Conservation (phyloP, 2,797 vertebrate genomes). For the Hippocampus kuda region DNA sequence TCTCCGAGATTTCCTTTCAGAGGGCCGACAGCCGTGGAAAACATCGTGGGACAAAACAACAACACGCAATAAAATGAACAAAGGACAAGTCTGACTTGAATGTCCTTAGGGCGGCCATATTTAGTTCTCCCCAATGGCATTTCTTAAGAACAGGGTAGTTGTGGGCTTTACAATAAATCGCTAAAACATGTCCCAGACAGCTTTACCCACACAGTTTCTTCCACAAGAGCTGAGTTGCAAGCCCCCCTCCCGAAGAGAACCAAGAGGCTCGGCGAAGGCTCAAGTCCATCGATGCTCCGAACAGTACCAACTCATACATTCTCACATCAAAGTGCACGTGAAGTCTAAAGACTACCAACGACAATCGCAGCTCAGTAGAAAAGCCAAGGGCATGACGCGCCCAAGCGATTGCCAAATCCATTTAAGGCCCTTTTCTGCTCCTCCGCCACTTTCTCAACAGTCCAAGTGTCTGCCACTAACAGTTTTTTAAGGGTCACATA, state of each 20-base stretch:
- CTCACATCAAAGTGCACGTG: constrained; percentile 70
- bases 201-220: constrained; percentile 61
- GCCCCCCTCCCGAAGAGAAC: not conserved
- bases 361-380: constrained; percentile 70
- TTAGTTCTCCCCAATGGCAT: constrained; percentile 51
- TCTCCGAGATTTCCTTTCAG: constrained; percentile 70
- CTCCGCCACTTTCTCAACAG: constrained; percentile 38
- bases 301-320: constrained; percentile 55
- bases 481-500: constrained; percentile 24
- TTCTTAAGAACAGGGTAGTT: constrained; percentile 44
- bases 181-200: constrained; percentile 59
- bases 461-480: constrained; percentile 39
- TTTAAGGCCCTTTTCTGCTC: constrained; percentile 59
- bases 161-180: constrained; percentile 45
- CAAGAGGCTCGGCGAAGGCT: constrained; percentile 27
- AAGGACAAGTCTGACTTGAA: constrained; percentile 51
- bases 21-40: constrained; percentile 63
- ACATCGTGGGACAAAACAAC: constrained; percentile 59
- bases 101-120: constrained; percentile 63
- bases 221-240: constrained; percentile 25
- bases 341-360: constrained; percentile 58
- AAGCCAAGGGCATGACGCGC: constrained; percentile 29
- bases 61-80: constrained; percentile 11
- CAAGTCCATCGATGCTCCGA: constrained; percentile 35
- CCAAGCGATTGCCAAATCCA: constrained; percentile 63